Percentiles rank a stretch among this genome's conserved stretches.
Evolutionary conservation across 2,888 invertebrate species (phyloP).

Genomic region (Xestoiulus laeticollis): DNA sequence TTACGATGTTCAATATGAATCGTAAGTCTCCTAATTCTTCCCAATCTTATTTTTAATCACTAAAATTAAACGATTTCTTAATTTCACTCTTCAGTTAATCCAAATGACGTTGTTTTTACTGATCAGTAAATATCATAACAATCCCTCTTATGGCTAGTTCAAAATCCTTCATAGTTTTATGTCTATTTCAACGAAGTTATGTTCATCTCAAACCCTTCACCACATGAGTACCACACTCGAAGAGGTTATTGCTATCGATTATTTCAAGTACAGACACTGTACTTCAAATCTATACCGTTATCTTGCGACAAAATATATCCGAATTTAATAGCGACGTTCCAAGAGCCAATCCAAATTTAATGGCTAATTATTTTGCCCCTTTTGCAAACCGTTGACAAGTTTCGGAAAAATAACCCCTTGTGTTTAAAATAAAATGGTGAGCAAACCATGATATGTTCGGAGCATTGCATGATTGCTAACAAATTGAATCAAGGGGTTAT

Average conservation of each 20-base stretch:
- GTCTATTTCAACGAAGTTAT: neutral
- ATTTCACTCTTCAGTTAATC: too few species aligned
- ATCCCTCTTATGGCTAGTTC: too few species aligned
- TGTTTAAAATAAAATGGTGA: neutral
- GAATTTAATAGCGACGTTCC: neutral
- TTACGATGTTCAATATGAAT: too few species aligned
- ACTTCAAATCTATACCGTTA: neutral
- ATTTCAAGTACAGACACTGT: neutral
- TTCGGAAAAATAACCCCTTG: neutral
- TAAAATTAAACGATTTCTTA: too few species aligned
- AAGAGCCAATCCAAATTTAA: neutral
- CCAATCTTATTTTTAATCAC: too few species aligned
- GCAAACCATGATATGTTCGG: neutral
- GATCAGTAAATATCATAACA: too few species aligned
- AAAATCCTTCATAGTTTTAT: too few species aligned
- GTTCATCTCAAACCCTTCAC: neutral
- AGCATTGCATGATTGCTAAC: neutral
- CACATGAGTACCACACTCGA: neutral
- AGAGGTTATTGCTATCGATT: neutral
- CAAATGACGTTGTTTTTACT: too few species aligned
- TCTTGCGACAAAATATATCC: neutral
- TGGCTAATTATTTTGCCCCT: neutral
- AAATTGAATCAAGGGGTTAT: too few species aligned
- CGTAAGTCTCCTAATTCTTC: too few species aligned
- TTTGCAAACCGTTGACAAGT: neutral